Conservation (phyloP, 2,888 invertebrate species). For the Cryptocephalus moraei region DNA sequence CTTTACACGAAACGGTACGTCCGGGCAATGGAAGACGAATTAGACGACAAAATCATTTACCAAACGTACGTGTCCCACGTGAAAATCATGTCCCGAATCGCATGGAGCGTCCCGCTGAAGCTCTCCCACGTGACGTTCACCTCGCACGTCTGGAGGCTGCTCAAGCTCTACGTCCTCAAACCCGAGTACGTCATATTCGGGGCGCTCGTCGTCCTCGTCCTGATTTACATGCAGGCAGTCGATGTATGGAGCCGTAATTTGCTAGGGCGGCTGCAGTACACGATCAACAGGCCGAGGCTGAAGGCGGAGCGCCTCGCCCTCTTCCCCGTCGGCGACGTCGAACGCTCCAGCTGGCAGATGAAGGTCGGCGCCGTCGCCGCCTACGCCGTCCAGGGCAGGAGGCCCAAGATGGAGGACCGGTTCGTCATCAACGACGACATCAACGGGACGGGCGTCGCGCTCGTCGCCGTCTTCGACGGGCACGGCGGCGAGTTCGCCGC, state of each 20-base stretch:
- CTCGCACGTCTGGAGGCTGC: slow-evolving; percentile 68
- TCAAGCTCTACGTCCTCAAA: slow-evolving; percentile 67
- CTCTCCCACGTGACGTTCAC: slow-evolving; percentile 46
- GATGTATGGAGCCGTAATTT: slow-evolving; percentile 67
- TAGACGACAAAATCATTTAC: slow-evolving; percentile 79
- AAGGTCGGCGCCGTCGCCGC: slow-evolving; percentile 68
- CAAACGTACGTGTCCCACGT: slow-evolving; percentile 80
- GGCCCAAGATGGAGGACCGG: slow-evolving; percentile 90
- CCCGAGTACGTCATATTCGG: slow-evolving; percentile 72
- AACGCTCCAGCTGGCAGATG: slow-evolving; percentile 62
- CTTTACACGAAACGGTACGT: neutral
- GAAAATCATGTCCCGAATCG: slow-evolving; percentile 73
- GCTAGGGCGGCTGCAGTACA: slow-evolving; percentile 59
- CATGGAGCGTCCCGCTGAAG: slow-evolving; percentile 69
- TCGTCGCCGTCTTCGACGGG: slow-evolving; percentile 91
- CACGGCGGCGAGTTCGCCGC: slow-evolving; percentile 95
- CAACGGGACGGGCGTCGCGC: slow-evolving; percentile 71
- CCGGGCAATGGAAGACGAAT: slow-evolving; percentile 76
- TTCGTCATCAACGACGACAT: slow-evolving; percentile 82
- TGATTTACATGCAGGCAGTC: slow-evolving; percentile 74
- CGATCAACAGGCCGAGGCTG: slow-evolving; percentile 48
- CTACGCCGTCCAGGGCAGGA: slow-evolving; percentile 82
- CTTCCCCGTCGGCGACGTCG: slow-evolving; percentile 43
- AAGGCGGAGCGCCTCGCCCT: slow-evolving; percentile 49
- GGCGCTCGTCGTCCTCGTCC: slow-evolving; percentile 56